Conservation (phyloP, 2,888 invertebrate genomes). For the Pimpla rufipes region DNA sequence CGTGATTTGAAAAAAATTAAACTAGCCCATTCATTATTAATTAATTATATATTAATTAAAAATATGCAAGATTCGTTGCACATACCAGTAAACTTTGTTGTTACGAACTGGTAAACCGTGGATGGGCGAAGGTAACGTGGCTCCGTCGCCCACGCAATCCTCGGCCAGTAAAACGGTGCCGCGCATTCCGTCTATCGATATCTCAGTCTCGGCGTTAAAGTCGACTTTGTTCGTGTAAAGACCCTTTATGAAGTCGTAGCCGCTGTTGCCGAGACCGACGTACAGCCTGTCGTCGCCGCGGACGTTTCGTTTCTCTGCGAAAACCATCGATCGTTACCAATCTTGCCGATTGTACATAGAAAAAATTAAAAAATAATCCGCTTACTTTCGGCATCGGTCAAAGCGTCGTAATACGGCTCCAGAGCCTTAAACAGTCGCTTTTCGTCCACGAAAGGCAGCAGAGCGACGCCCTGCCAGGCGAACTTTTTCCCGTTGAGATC, state of each 20-base stretch:
- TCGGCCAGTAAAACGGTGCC: conserved; percentile 92
- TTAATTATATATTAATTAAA: too few species aligned
- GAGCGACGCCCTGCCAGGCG: conserved; percentile 99
- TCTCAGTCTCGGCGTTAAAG: conserved; percentile 87
- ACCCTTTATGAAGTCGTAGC: conserved; percentile 90
- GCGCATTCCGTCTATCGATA: conserved; percentile 92
- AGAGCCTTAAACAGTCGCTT: conserved; percentile 94
- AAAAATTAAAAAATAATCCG: conserved; percentile 52
- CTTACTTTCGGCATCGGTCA: conserved; percentile 94
- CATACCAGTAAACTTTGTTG: conserved; percentile 86
- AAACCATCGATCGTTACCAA: conserved; percentile 8
- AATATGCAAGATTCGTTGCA: too few species aligned
- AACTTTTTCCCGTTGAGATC: conserved; percentile 99
- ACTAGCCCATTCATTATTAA: too few species aligned
- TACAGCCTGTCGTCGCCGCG: conserved; percentile 97
- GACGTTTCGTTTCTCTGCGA: conserved; percentile 91
- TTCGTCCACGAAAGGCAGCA: conserved; percentile 99
- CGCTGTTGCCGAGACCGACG: conserved; percentile 90
- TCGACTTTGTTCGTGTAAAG: conserved; percentile 88
- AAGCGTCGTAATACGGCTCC: conserved; percentile 91
- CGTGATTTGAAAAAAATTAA: too few species aligned
- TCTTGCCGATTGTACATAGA: neutral
- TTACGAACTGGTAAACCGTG: conserved; percentile 88
- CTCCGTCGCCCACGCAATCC: conserved; percentile 89
- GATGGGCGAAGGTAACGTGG: conserved; percentile 90